A percentile compares a stretch with the other conserved stretches of the same genome.
These are phyloP conservation scores for Oxystoma pomonae DNA, from an alignment of 2,888 invertebrate genomes.

Conservation along the genomic window DNA sequence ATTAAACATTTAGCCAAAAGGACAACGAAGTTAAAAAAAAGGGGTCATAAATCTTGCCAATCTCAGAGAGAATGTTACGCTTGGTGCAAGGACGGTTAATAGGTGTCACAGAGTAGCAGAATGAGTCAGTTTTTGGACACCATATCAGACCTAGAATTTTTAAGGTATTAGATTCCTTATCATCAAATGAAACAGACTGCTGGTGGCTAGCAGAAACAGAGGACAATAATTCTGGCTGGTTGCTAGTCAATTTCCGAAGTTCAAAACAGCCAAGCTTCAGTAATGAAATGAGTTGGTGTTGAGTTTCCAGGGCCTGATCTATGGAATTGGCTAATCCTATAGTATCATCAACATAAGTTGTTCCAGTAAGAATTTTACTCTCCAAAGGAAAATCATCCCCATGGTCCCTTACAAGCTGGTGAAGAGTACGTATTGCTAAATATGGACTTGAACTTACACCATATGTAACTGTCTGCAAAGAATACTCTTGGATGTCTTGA, in stretches of 20 bases:
- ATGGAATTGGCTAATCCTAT: not conserved
- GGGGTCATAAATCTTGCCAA: not conserved
- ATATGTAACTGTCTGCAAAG: too few relatives aligned
- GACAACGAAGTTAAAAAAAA: not conserved
- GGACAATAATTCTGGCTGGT: not conserved
- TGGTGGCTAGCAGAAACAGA: not conserved
- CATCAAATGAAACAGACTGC: not conserved
- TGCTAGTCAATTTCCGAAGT: not conserved
- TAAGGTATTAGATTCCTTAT: not conserved
- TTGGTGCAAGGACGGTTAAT: not conserved
- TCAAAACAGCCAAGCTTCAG: not conserved
- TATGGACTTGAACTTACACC: too few relatives aligned
- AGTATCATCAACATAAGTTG: conserved; percentile 1
- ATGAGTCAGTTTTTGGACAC: not conserved
- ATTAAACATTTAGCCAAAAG: not conserved
- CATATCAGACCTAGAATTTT: not conserved
- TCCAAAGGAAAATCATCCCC: not conserved
- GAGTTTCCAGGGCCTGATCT: not conserved
- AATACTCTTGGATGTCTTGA: too few relatives aligned
- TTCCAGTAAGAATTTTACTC: not conserved
- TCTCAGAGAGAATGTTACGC: not conserved
- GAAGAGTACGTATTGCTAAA: not conserved
- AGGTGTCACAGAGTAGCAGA: not conserved
- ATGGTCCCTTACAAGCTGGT: not conserved
- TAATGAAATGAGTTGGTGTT: not conserved